Conservation (phyloP, 2,888 invertebrate species). For the Cheilosia scutellata region DNA sequence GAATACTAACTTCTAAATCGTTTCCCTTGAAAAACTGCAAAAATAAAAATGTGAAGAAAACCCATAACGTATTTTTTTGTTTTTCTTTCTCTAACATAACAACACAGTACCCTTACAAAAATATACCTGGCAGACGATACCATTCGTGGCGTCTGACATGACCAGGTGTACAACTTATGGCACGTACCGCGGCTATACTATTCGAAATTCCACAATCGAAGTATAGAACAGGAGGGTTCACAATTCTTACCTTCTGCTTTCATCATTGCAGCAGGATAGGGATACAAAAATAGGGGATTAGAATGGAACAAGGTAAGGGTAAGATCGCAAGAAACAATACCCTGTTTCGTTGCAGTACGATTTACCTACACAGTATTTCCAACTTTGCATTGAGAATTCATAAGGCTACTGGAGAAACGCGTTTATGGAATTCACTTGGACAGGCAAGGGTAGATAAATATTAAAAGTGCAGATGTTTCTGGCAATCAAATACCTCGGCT, state of each 20-base stretch:
- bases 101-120: constrained; percentile 34
- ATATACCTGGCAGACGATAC: constrained; percentile 47
- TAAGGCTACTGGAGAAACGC: constrained; percentile 31
- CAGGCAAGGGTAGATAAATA: constrained; percentile 16
- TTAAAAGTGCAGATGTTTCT: constrained; percentile 34
- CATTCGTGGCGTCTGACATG: constrained; percentile 39
- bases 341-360: constrained; percentile 23
- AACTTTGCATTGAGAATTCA: constrained; percentile 32
- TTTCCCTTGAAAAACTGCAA: constrained; percentile 8
- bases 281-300: constrained; percentile 53
- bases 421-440: constrained; percentile 29
- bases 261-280: constrained; percentile 34
- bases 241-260: constrained; percentile 51
- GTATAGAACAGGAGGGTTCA: constrained; percentile 35
- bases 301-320: constrained; percentile 45
- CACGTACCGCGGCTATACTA: constrained; percentile 45
- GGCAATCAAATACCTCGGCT: neutral
- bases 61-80: constrained; percentile 8
- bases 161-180: constrained; percentile 63
- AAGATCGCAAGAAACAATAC: constrained; percentile 45
- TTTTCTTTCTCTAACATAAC: neutral
- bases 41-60: constrained; percentile 9
- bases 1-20: neutral
- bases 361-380: constrained; percentile 10
- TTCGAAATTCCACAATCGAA: constrained; percentile 46